Evolutionary conservation across 2,888 invertebrate species (phyloP), one percentile per base, ranked within the genome.

Genomic region (Oligia latruncula): DNA sequence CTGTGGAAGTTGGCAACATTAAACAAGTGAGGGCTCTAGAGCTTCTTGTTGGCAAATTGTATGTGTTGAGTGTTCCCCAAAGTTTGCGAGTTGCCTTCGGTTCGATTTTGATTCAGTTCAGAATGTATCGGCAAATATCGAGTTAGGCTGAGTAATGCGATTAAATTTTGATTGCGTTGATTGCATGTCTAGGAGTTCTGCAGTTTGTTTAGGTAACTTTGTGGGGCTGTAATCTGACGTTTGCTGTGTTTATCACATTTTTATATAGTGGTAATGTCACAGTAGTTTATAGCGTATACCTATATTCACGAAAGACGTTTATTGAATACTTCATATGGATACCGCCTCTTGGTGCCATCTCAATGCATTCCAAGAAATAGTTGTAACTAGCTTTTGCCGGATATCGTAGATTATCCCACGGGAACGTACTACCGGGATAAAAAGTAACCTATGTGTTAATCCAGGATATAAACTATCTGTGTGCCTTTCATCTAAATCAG

Each of bases 1-100:
- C 67, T 74, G 65, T 35, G 23, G 68, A 81, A 88, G 77, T 87
- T 87, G 71, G 71, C 60, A 81, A 80, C 78, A 79, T 81, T 76
- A 80, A 86, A 80, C 83, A 89, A 88, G 78, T 72, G 82, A 77
- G 83, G 77, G 83, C 80, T 88, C 76, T 86, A 90, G 85, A 91
- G 77, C 81, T 79, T 88, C 79, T 88, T 90, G 88, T 91, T 81
- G 55, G 86, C 89, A 91, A 91, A 92, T 89, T 91, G 90, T 88
- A 88, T 88, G 88, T 84, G 76, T 81, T 85, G 72, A 58, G 87
- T 82, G 74, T 82, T 82, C 71, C 65, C 67, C 70, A 62, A 81
- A 88, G 78, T 87, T 87, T 64, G 55, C 17, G 52, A 81, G 85
- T 82, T 70, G 81, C 80, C 85, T 82, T 87, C 80, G 84, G 85